Conservation (phyloP, 2,113 vertebrate species). For the Pimephales promelas region DNA sequence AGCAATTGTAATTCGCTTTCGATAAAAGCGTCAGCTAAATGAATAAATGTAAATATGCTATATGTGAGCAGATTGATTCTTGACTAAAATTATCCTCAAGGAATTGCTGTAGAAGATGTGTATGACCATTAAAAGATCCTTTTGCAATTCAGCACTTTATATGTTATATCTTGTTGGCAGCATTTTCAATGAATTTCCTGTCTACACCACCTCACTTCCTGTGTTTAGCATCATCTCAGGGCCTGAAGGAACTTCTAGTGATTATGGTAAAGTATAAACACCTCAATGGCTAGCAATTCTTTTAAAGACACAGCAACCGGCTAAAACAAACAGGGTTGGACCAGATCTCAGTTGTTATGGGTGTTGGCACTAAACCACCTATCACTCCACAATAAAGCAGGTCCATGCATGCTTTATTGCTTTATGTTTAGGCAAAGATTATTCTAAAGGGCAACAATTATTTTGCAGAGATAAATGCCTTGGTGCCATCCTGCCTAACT, state of each 20-base stretch:
- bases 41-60: too few relatives aligned
- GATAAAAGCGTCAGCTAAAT: too few relatives aligned
- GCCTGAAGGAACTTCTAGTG: conserved; percentile 34
- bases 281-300: conserved; percentile 27
- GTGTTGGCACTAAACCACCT: conserved; percentile 33
- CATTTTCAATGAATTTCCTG: background rate
- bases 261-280: conserved; percentile 35
- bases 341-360: conserved; percentile 35
- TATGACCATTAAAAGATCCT: background rate
- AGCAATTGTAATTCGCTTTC: too few relatives aligned
- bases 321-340: conserved; percentile 43
- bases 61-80: too few relatives aligned
- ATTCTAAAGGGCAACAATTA: background rate
- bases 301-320: background rate
- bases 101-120: too few relatives aligned
- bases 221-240: conserved; percentile 44
- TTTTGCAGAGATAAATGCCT: too few relatives aligned
- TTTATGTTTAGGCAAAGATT: background rate
- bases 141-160: background rate
- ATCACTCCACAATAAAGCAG: conserved; percentile 32
- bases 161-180: background rate
- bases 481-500: background rate
- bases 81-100: too few relatives aligned
- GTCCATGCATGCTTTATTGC: conserved; percentile 22
- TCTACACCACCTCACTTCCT: background rate